Evolutionary conservation across 1,140 invertebrate genomes (phyloP).

Genomic region (Odontomachus brunneus): DNA sequence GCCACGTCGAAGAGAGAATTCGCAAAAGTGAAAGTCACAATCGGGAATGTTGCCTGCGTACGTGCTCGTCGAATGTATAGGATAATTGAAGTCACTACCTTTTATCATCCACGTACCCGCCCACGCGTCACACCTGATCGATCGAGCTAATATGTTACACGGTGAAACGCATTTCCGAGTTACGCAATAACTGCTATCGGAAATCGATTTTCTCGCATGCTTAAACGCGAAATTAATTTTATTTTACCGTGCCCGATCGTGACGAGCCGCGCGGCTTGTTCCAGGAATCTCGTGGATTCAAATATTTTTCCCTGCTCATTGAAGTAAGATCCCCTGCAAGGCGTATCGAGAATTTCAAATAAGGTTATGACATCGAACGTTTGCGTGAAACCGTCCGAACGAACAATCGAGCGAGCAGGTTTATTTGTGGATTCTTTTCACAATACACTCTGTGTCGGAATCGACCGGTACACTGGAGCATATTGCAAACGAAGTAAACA

Average conservation of each 20-base stretch:
- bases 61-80: not conserved
- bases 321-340: constrained; percentile 35
- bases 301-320: not conserved
- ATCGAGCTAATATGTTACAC: not conserved
- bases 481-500: constrained; percentile 26
- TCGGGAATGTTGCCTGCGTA: not conserved
- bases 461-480: not conserved
- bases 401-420: not conserved
- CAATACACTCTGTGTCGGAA: not conserved
- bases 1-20: not conserved
- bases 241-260: not conserved
- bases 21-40: not conserved
- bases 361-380: not conserved
- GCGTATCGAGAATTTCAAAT: not conserved
- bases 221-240: not conserved
- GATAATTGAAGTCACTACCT: not conserved
- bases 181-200: not conserved
- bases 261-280: not conserved
- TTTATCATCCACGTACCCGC: not conserved
- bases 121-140: not conserved
- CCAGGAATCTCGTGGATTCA: not conserved
- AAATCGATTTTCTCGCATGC: not conserved
- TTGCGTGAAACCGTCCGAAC: not conserved
- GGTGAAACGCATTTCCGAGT: not conserved
- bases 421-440: constrained; percentile 5